These are phyloP conservation scores for Cinclus cinclus DNA, from an alignment of 2,113 vertebrate genomes.

Conservation along the genomic window DNA sequence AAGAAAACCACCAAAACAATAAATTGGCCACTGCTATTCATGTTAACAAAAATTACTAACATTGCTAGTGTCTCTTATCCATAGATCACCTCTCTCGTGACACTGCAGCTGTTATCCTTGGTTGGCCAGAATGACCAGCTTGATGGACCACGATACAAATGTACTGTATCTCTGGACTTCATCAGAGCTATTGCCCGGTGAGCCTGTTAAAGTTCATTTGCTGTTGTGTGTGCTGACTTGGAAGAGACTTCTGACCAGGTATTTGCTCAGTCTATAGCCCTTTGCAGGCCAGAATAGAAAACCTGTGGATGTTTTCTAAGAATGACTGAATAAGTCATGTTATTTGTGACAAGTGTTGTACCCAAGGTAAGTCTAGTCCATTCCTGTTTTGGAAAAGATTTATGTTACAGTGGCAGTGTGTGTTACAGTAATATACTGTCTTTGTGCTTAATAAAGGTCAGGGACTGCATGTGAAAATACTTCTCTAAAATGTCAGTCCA, in stretches of 20 bases:
- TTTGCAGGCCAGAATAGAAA: constrained; percentile 17
- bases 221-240: not conserved
- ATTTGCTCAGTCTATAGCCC: not conserved
- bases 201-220: not conserved
- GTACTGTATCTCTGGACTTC: constrained; percentile 92
- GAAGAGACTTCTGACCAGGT: constrained; percentile 22
- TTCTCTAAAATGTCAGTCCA: not conserved
- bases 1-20: too few relatives aligned
- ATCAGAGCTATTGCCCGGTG: constrained; percentile 91
- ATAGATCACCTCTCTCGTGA: constrained; percentile 95
- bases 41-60: not conserved
- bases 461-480: not conserved
- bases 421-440: not conserved
- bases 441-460: constrained; percentile 22
- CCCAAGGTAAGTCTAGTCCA: not conserved
- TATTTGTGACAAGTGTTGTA: not conserved
- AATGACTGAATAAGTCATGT: not conserved
- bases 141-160: constrained; percentile 93
- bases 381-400: not conserved
- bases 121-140: constrained; percentile 93
- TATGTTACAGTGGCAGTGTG: not conserved
- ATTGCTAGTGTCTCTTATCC: not conserved
- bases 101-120: constrained; percentile 86
- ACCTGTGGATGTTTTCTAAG: not conserved
- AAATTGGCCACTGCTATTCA: not conserved